Base-by-base conservation (phyloP, 2,888 invertebrate species). In the Strigamia maritima region DNA sequence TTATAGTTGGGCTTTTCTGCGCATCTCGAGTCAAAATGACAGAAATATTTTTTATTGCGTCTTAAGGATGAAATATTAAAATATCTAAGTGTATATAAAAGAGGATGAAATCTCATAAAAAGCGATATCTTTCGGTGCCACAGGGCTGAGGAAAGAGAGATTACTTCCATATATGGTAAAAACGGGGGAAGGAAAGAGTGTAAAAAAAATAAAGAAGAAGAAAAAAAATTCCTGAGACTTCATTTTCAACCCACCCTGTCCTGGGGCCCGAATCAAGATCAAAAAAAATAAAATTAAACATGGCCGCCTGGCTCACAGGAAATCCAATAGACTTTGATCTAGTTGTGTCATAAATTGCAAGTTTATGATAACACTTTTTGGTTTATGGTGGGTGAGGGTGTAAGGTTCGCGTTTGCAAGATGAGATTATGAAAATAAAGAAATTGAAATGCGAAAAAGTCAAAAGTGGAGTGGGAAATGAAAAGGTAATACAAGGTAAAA, bases 281-380 rank as follows among this genome's bases (percentile, higher is more conserved):
- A 16, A 54, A 54, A 54, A 54, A 19, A 54, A 19, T 54, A 10
- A 54, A 54, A 54, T 54, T 54, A 54, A 16, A 54, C 3, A 54
- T 10, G 16, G 16, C 7, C 16, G 6, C 38, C 6, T 38, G 38
- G 38, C 38, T 54, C 54, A 54, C 54, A 54, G 54, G 54, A 54
- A 54, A 54, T 54, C 54, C 54, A 54, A 54, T 54, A 54, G 54
- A 54, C 54, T 54, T 54, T 54, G 54, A 54, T 54, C 54, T 19
- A 54, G 19, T 14, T 16, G n/a, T 54, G 54, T 54, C 54, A 54
- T 54, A 54, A 54, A 54, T 54, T 54, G 8, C 54, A 54, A 10
- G 54, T 54, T 54, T 10, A 54, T 54, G 54, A 54, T 54, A 54
- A 54, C 54, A 54, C 54, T 54, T 54, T 54, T 54, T 10, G 10